Conservation (phyloP, 35 echinoderm and acorn worm species). For the Holothuria glaberrima region DNA sequence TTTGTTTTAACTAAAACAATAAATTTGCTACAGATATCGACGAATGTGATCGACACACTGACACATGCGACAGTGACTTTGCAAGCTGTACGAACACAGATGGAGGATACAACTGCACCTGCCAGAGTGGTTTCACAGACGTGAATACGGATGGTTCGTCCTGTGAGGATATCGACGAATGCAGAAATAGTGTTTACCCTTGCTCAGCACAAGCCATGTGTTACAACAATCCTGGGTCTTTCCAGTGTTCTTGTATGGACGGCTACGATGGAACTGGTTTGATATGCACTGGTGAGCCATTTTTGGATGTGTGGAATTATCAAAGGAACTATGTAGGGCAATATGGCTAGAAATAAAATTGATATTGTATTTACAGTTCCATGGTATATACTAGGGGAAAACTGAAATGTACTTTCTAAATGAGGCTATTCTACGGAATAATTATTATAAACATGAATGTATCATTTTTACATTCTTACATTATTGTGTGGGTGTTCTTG, state of each 20-base stretch:
- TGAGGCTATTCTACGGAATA: too few relatives aligned
- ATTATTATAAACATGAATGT: too few relatives aligned
- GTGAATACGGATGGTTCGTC: constrained; percentile 2
- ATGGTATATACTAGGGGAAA: too few relatives aligned
- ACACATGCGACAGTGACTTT: constrained; percentile 56
- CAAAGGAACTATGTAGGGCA: too few relatives aligned
- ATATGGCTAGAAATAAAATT: too few relatives aligned
- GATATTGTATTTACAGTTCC: too few relatives aligned
- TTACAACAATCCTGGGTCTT: constrained; percentile 61
- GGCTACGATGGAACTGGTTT: constrained; percentile 61
- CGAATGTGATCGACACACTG: constrained; percentile 53
- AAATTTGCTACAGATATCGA: constrained; percentile 70
- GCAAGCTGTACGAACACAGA: constrained; percentile 70
- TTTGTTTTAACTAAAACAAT: too few relatives aligned
- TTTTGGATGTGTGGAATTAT: not conserved
- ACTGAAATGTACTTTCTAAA: too few relatives aligned
- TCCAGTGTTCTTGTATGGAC: constrained; percentile 51
- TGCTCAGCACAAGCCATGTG: constrained; percentile 60
- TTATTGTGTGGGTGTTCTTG: too few relatives aligned
- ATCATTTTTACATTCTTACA: too few relatives aligned
- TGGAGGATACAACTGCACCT: constrained; percentile 67
- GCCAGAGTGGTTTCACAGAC: constrained; percentile 30
- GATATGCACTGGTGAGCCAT: constrained; percentile 45
- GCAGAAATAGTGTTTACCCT: constrained; percentile 3
- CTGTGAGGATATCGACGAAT: constrained; percentile 69